Percentiles rank a stretch among this genome's conserved stretches.
phyloP scores from a whole-genome alignment of 1,140 invertebrate genomes.

The Wiebesia pumilae region DNA sequence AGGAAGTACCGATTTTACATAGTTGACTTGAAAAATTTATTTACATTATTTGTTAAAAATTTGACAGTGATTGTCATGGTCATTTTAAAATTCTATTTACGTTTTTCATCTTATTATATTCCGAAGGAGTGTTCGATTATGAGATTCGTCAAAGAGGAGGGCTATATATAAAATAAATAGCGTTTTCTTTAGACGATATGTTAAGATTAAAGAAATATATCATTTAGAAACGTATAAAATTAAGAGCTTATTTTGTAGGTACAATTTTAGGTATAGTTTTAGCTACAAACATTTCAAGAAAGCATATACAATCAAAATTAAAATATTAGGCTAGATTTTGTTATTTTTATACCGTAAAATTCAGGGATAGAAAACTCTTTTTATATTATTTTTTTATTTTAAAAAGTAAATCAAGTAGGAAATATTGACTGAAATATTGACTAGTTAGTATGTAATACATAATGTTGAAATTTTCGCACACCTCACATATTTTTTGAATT shows the following conservation, averaged over 20 bases:
- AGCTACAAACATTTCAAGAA: slow-evolving; percentile 2
- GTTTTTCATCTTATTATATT: slow-evolving; percentile 5
- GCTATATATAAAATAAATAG: background rate
- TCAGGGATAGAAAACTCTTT: background rate
- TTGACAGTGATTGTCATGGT: slow-evolving; percentile 4
- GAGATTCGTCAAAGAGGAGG: background rate
- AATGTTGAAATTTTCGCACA: background rate
- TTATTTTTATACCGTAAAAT: slow-evolving; percentile 27
- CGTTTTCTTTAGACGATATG: background rate
- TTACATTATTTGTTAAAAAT: slow-evolving; percentile 20
- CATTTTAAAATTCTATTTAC: slow-evolving; percentile 29
- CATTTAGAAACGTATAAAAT: slow-evolving; percentile 5
- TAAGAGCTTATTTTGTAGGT: slow-evolving; percentile 28
- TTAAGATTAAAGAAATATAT: slow-evolving; percentile 30
- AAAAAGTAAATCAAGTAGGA: background rate
- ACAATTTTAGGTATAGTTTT: slow-evolving; percentile 7
- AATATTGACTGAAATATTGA: background rate
- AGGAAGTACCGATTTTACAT: background rate
- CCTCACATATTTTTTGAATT: background rate
- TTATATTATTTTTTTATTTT: background rate
- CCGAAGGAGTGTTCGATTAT: slow-evolving; percentile 32
- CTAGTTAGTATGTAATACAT: background rate
- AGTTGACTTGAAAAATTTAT: slow-evolving; percentile 11
- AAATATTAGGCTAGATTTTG: slow-evolving; percentile 12
- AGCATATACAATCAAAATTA: slow-evolving; percentile 41